Conservation (phyloP, 2,797 vertebrate species). For the Ctenopoma kingsleyae region DNA sequence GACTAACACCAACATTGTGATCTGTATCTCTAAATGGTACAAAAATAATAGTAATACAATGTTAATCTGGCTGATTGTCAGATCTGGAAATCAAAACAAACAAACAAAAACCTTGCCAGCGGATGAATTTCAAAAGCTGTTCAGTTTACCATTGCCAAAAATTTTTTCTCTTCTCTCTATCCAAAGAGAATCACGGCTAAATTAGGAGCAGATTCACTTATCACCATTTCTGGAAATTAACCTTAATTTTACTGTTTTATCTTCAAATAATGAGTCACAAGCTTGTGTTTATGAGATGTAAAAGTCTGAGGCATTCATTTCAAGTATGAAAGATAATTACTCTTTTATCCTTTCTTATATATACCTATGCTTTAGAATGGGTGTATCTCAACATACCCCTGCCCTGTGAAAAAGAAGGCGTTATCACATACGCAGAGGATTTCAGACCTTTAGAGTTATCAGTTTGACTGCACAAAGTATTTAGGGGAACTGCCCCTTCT, state of each 20-base stretch:
- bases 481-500: constrained; percentile 65
- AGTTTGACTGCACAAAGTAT: constrained; percentile 70
- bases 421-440: constrained; percentile 63
- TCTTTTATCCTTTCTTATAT: constrained; percentile 46
- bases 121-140: constrained; percentile 3
- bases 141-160: constrained; percentile 12
- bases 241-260: constrained; percentile 49
- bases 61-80: not conserved
- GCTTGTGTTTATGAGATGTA: constrained; percentile 45
- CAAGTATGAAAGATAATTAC: constrained; percentile 61
- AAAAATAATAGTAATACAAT: not conserved
- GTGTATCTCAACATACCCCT: constrained; percentile 35
- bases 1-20: not conserved
- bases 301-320: constrained; percentile 57
- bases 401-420: constrained; percentile 48
- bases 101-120: constrained; percentile 6
- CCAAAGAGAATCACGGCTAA: not conserved
- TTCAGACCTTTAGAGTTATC: constrained; percentile 69
- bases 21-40: no score
- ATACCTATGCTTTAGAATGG: constrained; percentile 41
- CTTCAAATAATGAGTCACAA: constrained; percentile 35
- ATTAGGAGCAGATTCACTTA: constrained; percentile 32
- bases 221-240: constrained; percentile 23
- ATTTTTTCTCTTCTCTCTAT: constrained; percentile 9
- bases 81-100: not conserved